phyloP scores from a whole-genome alignment of 1,140 invertebrate species.

The Maniola jurtina region DNA sequence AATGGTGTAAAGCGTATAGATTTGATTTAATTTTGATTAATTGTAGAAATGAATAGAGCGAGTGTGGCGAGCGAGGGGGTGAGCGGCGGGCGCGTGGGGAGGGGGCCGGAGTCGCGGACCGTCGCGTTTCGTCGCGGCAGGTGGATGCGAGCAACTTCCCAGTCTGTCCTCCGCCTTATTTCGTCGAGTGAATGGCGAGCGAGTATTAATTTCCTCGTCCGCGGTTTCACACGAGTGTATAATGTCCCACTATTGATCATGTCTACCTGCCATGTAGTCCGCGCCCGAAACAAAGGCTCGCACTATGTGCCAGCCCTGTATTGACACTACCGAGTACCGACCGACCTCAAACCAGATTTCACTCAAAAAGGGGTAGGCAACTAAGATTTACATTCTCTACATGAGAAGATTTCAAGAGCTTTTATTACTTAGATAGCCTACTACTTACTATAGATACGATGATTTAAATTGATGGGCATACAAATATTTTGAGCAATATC shows the following conservation, averaged over 20 bases:
- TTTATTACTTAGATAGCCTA: no score
- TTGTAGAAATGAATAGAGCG: constrained; percentile 68
- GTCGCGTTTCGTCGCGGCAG: constrained; percentile 37
- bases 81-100: constrained; percentile 18
- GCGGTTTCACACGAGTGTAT: constrained; percentile 49
- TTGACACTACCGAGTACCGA: no score
- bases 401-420: no score
- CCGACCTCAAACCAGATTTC: no score
- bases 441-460: no score
- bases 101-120: constrained; percentile 11
- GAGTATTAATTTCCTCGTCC: constrained; percentile 41
- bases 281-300: constrained; percentile 8
- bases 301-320: neutral
- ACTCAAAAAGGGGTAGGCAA: no score
- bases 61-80: constrained; percentile 27
- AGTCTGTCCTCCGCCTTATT: constrained; percentile 38
- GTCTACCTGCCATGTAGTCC: constrained; percentile 33
- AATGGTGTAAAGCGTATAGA: constrained; percentile 24
- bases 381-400: no score
- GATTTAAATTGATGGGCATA: no score
- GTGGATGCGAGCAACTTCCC: constrained; percentile 40
- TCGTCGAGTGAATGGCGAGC: constrained; percentile 39
- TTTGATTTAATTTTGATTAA: constrained; percentile 76
- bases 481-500: no score
- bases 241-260: constrained; percentile 53